Conservation (phyloP, 2,797 vertebrate genomes). For the Benthosema pterotum region DNA sequence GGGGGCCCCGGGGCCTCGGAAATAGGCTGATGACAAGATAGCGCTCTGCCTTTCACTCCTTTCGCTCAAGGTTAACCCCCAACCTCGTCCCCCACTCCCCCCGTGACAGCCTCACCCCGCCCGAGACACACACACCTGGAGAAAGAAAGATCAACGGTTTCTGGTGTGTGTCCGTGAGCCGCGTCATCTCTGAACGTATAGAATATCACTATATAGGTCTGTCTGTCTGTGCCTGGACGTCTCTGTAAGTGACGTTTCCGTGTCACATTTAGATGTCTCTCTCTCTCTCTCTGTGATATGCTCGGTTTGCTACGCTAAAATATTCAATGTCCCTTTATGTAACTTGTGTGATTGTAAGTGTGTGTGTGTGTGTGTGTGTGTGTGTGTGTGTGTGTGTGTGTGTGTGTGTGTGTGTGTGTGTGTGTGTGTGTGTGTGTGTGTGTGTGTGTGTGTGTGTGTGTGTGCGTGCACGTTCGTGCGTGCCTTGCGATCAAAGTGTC, state of each 20-base stretch:
- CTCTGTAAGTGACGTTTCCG: not conserved
- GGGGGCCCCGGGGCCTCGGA: constrained; percentile 73
- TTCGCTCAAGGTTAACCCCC: constrained; percentile 80
- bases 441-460: not conserved
- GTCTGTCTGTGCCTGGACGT: not conserved
- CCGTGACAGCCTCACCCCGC: too few species aligned
- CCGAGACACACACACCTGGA: constrained; percentile 29
- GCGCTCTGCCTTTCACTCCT: constrained; percentile 82
- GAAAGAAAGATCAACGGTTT: not conserved
- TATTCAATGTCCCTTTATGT: too few species aligned
- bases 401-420: constrained; percentile 33
- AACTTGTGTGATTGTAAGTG: not conserved
- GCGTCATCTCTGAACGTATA: too few species aligned
- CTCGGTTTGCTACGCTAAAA: too few species aligned
- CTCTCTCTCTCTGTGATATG: too few species aligned
- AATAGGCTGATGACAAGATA: constrained; percentile 87
- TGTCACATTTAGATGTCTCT: too few species aligned
- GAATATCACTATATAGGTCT: too few species aligned
- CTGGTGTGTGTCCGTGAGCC: too few species aligned
- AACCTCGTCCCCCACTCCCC: too few species aligned
- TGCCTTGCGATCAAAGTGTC: constrained; percentile 12
- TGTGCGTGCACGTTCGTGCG: not conserved
- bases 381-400: constrained; percentile 22
- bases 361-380: not conserved
- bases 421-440: constrained; percentile 22